Percentiles rank a stretch among this genome's conserved stretches.
Conservation (phyloP, 2,888 invertebrate genomes). For the Flabesymbios commensalis region DNA sequence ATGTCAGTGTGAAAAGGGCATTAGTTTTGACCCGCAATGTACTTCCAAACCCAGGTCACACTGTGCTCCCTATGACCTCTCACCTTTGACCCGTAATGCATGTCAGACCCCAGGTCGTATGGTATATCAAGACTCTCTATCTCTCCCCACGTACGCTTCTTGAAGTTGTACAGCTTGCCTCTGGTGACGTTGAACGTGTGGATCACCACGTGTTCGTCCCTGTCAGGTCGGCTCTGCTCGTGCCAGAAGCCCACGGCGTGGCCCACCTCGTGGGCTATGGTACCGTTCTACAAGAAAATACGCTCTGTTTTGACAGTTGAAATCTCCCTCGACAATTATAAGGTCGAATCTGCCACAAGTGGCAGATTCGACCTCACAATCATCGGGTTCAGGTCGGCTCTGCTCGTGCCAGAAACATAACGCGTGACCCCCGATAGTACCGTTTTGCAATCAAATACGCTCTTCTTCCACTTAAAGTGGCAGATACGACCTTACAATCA, state of each 20-base stretch:
- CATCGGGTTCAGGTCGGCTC: constrained; percentile 53
- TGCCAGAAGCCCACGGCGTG: constrained; percentile 59
- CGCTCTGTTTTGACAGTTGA: no score
- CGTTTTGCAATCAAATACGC: no score
- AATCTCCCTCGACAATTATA: no score
- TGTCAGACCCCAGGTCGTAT: constrained; percentile 55
- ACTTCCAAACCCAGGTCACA: no score
- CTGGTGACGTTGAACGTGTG: constrained; percentile 42
- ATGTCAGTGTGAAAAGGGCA: no score
- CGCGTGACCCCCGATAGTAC: no score
- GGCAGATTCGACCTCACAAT: no score
- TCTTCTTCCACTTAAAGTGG: no score
- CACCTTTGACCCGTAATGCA: constrained; percentile 56
- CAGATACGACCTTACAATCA: no score
- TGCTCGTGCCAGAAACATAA: constrained; percentile 59
- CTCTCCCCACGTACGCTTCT: constrained; percentile 46
- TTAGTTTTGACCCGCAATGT: no score
- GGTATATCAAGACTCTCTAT: constrained; percentile 49
- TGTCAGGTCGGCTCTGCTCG: constrained; percentile 55
- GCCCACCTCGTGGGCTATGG: constrained; percentile 54
- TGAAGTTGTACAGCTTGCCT: constrained; percentile 50
- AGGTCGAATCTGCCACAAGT: no score
- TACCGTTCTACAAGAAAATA: constrained; percentile 43
- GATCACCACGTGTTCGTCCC: constrained; percentile 46
- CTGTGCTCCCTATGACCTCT: no score